phyloP scores from a whole-genome alignment of 2,113 vertebrate species.

The Seriola dumerili region DNA sequence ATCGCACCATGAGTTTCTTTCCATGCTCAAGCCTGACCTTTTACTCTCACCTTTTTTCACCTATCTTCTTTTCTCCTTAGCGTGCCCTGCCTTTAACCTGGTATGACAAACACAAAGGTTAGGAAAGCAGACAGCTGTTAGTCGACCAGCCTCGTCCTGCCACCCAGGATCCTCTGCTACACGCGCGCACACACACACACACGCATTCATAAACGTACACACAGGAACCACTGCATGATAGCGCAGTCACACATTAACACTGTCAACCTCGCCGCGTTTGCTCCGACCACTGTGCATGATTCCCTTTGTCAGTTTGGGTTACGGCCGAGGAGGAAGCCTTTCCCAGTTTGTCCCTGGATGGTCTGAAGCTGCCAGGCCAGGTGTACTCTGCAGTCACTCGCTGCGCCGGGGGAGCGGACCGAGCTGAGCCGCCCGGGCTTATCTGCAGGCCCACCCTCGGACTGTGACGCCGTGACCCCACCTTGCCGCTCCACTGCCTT shows the following conservation, averaged over 20 bases:
- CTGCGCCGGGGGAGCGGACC: conserved; percentile 29
- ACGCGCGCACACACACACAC: neutral
- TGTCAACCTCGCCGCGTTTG: conserved; percentile 58
- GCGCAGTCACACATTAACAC: conserved; percentile 58
- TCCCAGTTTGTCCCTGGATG: conserved; percentile 62
- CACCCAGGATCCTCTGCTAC: conserved; percentile 24
- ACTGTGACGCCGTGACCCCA: conserved; percentile 33
- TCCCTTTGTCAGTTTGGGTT: conserved; percentile 72
- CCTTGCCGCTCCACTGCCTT: conserved; percentile 31
- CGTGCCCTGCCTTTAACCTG: conserved; percentile 57
- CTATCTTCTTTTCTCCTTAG: conserved; percentile 34
- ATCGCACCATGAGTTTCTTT: conserved; percentile 3
- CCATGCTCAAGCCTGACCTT: conserved; percentile 51
- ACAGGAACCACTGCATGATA: conserved; percentile 46
- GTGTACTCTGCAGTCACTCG: conserved; percentile 78
- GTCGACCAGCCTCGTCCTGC: conserved; percentile 33
- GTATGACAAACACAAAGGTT: conserved; percentile 72
- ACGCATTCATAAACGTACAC: conserved; percentile 14
- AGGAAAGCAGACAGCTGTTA: conserved; percentile 68
- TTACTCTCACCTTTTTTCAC: conserved; percentile 23
- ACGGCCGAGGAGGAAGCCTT: conserved; percentile 51
- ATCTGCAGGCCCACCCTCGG: conserved; percentile 47
- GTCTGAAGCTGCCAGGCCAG: conserved; percentile 73
- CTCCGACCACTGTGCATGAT: conserved; percentile 59
- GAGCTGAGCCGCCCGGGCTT: conserved; percentile 25